Base-by-base conservation (phyloP, 2,888 invertebrate genomes). In the Drosophila affinis region DNA sequence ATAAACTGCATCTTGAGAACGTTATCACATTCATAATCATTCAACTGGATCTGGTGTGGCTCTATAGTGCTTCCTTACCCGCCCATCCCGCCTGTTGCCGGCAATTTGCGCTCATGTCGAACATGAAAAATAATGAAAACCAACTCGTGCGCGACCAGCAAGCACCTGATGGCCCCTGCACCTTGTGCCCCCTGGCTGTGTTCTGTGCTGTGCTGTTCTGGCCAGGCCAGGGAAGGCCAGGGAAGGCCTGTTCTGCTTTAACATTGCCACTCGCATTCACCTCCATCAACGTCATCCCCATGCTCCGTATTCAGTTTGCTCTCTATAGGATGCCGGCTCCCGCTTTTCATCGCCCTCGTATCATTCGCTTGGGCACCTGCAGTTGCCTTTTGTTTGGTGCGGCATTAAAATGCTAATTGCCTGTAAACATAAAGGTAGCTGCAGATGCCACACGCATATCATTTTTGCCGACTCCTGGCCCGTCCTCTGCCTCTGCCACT, bases 71-170 rank as follows among this genome's bases (percentile, higher is more conserved):
- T 59, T 12, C 12, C 21, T 39, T 44, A 21, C 39, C 39, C 17
- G 21, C 29, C 7, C 18, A 32, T 7, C 21, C 32, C 45, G 70
- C 14, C 60, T 59, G 65, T 53, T 48, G 45, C 49, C 71, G 77
- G 77, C 82, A 79, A 81, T 81, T 89, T 90, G 89, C 87, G 87
- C 79, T 87, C 86, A 84, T 90, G 89, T 90, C 82, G 82, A 88
- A 90, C 88, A 90, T 87, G 88, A 78, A 88, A 84, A 89, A 86
- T 90, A 89, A 90, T 90, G 89, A 86, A 90, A 90, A 89, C 76
- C 76, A 81, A 81, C 83, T 87, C 85, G 80, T 85, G 89, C 85
- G 84, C 87, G 77, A 56, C 59, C 72, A 59, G 46, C 69, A 56
- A 64, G 54, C 55, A 72, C 62, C 72, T 62, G 53, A 45, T 39